Evolutionary conservation across 2,888 invertebrate species (phyloP).

Genomic region (Augiades crinisus): DNA sequence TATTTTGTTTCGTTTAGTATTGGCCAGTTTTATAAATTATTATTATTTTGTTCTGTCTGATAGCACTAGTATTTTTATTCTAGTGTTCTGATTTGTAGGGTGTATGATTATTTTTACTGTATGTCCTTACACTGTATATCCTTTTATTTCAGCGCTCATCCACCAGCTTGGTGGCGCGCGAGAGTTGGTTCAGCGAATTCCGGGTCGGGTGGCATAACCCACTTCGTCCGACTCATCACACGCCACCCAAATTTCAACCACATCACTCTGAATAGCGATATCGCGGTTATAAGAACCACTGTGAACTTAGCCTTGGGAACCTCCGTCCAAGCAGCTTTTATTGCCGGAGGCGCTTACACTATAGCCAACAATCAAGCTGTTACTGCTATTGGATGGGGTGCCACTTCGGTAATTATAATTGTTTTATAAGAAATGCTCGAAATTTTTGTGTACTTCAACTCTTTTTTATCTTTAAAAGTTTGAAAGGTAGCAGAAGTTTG

Average conservation of each 20-base stretch:
- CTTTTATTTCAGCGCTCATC: constrained; percentile 41
- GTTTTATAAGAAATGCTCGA: background rate
- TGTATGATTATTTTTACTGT: background rate
- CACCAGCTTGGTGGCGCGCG: constrained; percentile 51
- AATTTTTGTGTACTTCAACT: too few relatives aligned
- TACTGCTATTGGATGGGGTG: constrained; percentile 63
- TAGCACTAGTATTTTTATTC: too few relatives aligned
- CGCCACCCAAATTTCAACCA: constrained; percentile 45
- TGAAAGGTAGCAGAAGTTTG: too few relatives aligned
- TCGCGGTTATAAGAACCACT: constrained; percentile 54
- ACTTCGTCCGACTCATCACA: constrained; percentile 49
- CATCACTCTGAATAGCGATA: constrained; percentile 43
- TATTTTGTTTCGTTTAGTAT: too few relatives aligned
- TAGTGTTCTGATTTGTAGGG: background rate
- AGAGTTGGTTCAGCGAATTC: constrained; percentile 53
- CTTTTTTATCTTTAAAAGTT: background rate
- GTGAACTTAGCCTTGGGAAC: constrained; percentile 40
- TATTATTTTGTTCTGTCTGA: too few relatives aligned
- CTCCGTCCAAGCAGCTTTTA: constrained; percentile 42
- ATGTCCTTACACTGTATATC: background rate
- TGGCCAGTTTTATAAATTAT: too few relatives aligned
- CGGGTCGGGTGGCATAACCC: constrained; percentile 46
- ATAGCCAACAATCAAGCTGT: constrained; percentile 44
- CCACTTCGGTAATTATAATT: constrained; percentile 42
- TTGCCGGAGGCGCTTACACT: constrained; percentile 48